phyloP scores from a whole-genome alignment of 1,140 invertebrate species.

The Andrena cerasifolii region DNA sequence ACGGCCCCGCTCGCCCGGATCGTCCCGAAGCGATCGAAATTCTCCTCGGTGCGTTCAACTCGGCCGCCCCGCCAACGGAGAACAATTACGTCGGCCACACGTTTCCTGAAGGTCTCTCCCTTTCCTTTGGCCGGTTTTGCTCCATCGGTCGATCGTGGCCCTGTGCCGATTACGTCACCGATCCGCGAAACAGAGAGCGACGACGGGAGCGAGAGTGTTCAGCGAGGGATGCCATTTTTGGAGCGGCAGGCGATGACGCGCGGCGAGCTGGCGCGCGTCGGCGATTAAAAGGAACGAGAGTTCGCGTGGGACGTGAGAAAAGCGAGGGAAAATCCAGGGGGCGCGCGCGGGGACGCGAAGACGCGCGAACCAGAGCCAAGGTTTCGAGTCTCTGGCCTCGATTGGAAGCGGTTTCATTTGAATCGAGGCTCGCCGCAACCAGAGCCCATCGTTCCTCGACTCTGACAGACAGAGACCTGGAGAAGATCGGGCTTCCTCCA shows the following conservation, averaged over 20 bases:
- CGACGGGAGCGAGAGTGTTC: constrained; percentile 17
- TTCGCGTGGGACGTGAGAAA: constrained; percentile 48
- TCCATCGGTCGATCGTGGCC: not conserved
- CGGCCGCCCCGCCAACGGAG: not conserved
- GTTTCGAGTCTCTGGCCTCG: constrained; percentile 51
- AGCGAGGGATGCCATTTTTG: constrained; percentile 27
- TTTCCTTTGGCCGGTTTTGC: not conserved
- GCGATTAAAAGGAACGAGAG: constrained; percentile 54
- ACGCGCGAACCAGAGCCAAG: too few relatives aligned
- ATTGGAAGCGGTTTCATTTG: constrained; percentile 46
- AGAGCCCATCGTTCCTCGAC: too few relatives aligned
- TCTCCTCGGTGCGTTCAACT: constrained; percentile 44
- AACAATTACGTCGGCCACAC: constrained; percentile 6
- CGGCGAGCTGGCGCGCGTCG: too few relatives aligned
- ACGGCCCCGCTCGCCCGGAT: constrained; percentile 14
- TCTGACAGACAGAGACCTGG: too few relatives aligned
- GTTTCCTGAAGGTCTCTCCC: constrained; percentile 34
- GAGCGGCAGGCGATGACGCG: too few relatives aligned
- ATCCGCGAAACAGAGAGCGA: not conserved
- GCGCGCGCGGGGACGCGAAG: constrained; percentile 39
- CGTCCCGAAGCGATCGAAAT: constrained; percentile 30
- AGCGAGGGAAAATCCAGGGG: constrained; percentile 25
- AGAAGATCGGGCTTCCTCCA: too few relatives aligned
- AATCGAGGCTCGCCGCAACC: too few relatives aligned
- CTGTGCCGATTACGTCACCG: not conserved